A percentile compares a stretch with the other conserved stretches of the same genome.
Conservation (phyloP, 2,888 invertebrate species). For the Trichogramma dendrolimi region DNA sequence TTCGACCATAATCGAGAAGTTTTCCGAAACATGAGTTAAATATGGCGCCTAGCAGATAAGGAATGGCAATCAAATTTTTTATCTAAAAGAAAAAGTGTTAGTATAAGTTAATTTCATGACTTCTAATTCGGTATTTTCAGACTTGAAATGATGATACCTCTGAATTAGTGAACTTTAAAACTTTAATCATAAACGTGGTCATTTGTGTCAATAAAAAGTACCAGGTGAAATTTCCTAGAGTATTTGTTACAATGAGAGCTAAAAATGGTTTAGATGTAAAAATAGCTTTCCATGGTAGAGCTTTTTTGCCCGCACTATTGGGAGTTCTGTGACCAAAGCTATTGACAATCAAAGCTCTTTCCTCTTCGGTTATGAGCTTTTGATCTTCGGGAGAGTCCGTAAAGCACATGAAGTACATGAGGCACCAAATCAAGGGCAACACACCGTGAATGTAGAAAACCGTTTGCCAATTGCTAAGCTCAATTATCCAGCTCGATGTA, state of each 20-base stretch:
- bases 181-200: conserved; percentile 54
- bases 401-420: conserved; percentile 41
- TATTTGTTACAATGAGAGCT: conserved; percentile 52
- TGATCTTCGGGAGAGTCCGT: conserved; percentile 50
- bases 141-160: conserved; percentile 41
- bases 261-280: conserved; percentile 52
- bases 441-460: conserved; percentile 47
- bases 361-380: conserved; percentile 46
- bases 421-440: conserved; percentile 45
- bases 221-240: conserved; percentile 54
- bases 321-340: conserved; percentile 46
- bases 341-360: conserved; percentile 43
- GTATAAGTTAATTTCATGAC: not conserved
- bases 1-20: conserved; percentile 42
- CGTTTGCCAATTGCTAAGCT: conserved; percentile 40
- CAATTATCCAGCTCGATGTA: conserved; percentile 43
- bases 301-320: conserved; percentile 19
- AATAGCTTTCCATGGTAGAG: conserved; percentile 53
- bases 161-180: conserved; percentile 51
- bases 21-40: conserved; percentile 42
- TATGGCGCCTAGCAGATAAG: conserved; percentile 43
- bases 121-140: not conserved
- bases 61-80: conserved; percentile 24
- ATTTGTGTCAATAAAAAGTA: conserved; percentile 55
- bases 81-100: not conserved